Base-by-base conservation (phyloP, 2,797 vertebrate genomes). In the Lates japonicus region DNA sequence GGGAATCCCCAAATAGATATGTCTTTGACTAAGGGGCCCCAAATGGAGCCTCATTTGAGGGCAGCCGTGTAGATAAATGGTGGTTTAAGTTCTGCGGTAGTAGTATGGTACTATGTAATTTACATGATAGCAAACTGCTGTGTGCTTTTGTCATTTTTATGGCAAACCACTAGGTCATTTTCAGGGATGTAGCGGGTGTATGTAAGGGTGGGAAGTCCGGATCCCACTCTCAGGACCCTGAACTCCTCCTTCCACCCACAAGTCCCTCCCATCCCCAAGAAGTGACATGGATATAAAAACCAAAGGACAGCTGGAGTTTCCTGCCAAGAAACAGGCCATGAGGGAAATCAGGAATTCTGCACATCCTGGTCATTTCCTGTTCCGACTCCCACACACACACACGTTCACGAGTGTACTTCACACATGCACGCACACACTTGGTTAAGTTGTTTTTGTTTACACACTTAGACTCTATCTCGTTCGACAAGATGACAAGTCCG, bases 301-400 rank as follows among this genome's bases (percentile, higher is more conserved):
- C 29, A 7, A 72, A 67, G 58, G 90, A 92, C 93, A 93, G 92
- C 90, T 93, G 84, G 81, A 73, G 88, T 73, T 86, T 91, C 81
- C 90, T 85, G 87, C 84, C 72, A 86, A 74, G 41, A 54, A 87
- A 82, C 48, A 14, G 62, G 85, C 84, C 79, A 49, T 58, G 65
- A 46, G 92, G 93, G 91, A 89, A 86, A 92, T 86, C 39, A 83
- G 87, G 91, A 94, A 93, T 95, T 86, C 88, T 74, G 87, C 68
- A 84, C 92, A 92, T 94, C 91, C 85, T 87, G 87, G 81, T 76
- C 78, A 91, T 92, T 93, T 95, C 92, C 93, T 93, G 90, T 85
- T 60, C 41, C 3, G 46, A 80, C 89, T 86, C 71, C 78, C 61
- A 85, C 81, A 77, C 25, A 29, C 25, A 29, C 25, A 29, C 74